These are phyloP conservation scores for Catocala nupta DNA, from an alignment of 2,888 invertebrate genomes.

Conservation along the genomic window DNA sequence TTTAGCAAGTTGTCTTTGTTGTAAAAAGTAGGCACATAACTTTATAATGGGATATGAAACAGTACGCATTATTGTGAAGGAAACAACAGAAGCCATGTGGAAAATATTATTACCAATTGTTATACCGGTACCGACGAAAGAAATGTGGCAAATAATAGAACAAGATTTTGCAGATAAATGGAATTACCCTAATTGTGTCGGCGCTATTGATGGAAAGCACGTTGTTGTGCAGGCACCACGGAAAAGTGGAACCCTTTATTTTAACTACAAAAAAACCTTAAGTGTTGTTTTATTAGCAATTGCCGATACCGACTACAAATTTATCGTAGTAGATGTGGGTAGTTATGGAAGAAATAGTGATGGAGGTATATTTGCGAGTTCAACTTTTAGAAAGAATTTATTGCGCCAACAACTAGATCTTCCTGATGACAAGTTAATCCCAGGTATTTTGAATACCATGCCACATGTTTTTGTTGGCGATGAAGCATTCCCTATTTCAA, in stretches of 20 bases:
- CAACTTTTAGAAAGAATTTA: slow-evolving; percentile 4
- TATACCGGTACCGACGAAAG: neutral
- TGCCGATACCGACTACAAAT: slow-evolving; percentile 7
- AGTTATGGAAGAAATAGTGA: slow-evolving; percentile 4
- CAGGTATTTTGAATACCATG: slow-evolving; percentile 2
- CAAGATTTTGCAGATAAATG: slow-evolving; percentile 21
- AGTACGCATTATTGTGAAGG: slow-evolving; percentile 9
- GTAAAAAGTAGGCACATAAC: neutral
- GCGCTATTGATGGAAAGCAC: no score
- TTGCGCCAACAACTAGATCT: slow-evolving; percentile 7
- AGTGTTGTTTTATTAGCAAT: slow-evolving; percentile 24
- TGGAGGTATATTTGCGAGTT: neutral
- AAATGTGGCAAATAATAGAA: slow-evolving; percentile 9
- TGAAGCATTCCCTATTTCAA: slow-evolving; percentile 6
- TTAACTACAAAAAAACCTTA: slow-evolving; percentile 25
- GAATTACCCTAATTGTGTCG: slow-evolving; percentile 35
- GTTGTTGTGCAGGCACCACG: slow-evolving; percentile 34
- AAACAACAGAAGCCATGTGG: slow-evolving; percentile 11
- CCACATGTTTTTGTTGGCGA: slow-evolving; percentile 10
- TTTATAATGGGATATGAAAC: slow-evolving; percentile 9
- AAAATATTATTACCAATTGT: slow-evolving; percentile 7
- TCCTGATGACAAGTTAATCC: slow-evolving; percentile 1
- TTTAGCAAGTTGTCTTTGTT: slow-evolving; percentile 7
- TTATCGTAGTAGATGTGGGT: slow-evolving; percentile 7
- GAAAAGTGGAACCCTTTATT: slow-evolving; percentile 24